Conservation (phyloP, 2,113 vertebrate genomes). For the Stigmatopora argus region DNA sequence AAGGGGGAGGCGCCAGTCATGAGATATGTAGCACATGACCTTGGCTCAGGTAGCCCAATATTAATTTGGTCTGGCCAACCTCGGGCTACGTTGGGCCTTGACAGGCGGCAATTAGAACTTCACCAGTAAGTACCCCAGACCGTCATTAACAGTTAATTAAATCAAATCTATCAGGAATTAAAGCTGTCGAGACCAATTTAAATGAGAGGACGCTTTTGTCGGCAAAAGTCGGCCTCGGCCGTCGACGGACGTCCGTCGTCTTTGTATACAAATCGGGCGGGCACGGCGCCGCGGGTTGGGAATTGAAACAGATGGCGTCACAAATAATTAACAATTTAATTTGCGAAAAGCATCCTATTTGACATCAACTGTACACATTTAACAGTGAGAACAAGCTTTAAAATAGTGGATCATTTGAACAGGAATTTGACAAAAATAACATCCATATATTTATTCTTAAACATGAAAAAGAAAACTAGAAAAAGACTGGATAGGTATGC, state of each 20-base stretch:
- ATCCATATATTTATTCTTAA: conserved; percentile 52
- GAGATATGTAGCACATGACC: conserved; percentile 61
- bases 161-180: conserved; percentile 67
- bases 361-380: conserved; percentile 47
- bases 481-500: conserved; percentile 48
- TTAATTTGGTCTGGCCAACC: conserved; percentile 44
- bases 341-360: conserved; percentile 52
- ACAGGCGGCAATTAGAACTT: conserved; percentile 67
- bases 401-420: conserved; percentile 64
- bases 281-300: too few relatives aligned
- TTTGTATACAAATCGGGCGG: too few relatives aligned
- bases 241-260: too few relatives aligned
- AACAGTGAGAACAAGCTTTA: conserved; percentile 34
- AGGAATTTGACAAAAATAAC: conserved; percentile 71
- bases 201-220: conserved; percentile 27
- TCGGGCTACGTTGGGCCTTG: conserved; percentile 45
- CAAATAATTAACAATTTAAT: conserved; percentile 55
- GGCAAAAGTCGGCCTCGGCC: background rate
- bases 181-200: background rate
- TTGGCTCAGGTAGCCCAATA: conserved; percentile 57
- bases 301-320: background rate
- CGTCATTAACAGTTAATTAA: conserved; percentile 73
- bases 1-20: too few relatives aligned
- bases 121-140: conserved; percentile 70
- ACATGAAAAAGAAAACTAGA: conserved; percentile 61